A percentile compares a stretch with the other conserved stretches of the same genome.
These are phyloP conservation scores for Aphidius ervi DNA, from an alignment of 1,140 invertebrate species.

Conservation along the genomic window DNA sequence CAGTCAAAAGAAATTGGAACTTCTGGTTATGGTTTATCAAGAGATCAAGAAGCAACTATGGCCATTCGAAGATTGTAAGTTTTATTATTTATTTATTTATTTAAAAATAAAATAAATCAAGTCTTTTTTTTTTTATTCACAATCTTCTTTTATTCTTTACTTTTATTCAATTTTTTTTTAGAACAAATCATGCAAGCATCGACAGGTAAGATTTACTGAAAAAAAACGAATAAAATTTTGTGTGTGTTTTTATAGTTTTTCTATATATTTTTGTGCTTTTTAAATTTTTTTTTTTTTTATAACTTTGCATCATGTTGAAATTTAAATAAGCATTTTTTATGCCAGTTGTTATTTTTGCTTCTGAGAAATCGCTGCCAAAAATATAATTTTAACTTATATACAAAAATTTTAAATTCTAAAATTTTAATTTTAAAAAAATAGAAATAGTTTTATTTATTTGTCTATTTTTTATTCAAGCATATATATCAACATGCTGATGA, in stretches of 20 bases:
- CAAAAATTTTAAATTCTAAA: background rate
- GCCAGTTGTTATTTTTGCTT: slow-evolving; percentile 17
- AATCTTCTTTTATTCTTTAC: slow-evolving; percentile 21
- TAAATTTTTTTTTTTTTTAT: slow-evolving; percentile 7
- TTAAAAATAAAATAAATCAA: too few relatives aligned
- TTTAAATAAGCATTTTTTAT: slow-evolving; percentile 13
- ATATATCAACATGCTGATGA: too few relatives aligned
- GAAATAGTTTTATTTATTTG: too few relatives aligned
- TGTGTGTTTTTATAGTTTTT: too few relatives aligned
- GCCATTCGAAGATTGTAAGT: slow-evolving; percentile 45
- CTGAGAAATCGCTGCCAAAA: slow-evolving; percentile 20
- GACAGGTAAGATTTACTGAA: slow-evolving; percentile 40
- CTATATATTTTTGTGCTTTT: slow-evolving; percentile 3
- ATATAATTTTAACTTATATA: slow-evolving; percentile 24
- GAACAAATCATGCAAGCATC: slow-evolving; percentile 41
- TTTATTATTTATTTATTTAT: background rate
- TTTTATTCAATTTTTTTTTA: slow-evolving; percentile 33
- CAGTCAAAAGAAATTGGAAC: slow-evolving; percentile 16
- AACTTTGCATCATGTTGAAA: background rate
- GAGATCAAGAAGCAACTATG: slow-evolving; percentile 35
- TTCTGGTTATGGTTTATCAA: slow-evolving; percentile 30
- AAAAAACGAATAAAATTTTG: too few relatives aligned
- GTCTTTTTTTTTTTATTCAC: background rate
- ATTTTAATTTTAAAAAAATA: background rate
- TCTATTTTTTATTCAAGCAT: too few relatives aligned